Percentiles rank a stretch among this genome's conserved stretches.
phyloP scores from a whole-genome alignment of 2,888 invertebrate species.

The Habrosyne pyritoides region DNA sequence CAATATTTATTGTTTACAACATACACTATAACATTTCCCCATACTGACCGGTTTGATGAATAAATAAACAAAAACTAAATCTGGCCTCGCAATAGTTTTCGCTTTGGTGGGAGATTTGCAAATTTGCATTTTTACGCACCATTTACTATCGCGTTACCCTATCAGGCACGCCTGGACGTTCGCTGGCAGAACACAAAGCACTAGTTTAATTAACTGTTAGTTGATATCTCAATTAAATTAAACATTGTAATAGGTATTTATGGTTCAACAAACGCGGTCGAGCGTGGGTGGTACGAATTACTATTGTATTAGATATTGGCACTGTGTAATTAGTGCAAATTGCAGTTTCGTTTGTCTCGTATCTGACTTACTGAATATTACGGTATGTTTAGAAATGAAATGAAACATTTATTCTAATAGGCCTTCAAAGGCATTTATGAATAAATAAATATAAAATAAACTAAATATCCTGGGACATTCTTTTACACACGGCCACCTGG shows the following conservation, averaged over 20 bases:
- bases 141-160: slow-evolving; percentile 42
- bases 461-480: no score
- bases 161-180: slow-evolving; percentile 11
- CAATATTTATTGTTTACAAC: no score
- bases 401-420: no score
- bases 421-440: no score
- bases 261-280: background rate
- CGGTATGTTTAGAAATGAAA: no score
- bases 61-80: slow-evolving; percentile 15
- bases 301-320: background rate
- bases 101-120: slow-evolving; percentile 43
- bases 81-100: slow-evolving; percentile 38
- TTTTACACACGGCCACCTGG: no score
- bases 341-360: background rate
- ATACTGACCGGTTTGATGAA: no score
- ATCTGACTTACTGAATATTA: no score
- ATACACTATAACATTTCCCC: no score
- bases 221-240: background rate
- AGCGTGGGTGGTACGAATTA: background rate
- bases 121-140: slow-evolving; percentile 72
- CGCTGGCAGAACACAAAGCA: slow-evolving; percentile 5
- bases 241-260: background rate
- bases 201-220: background rate
- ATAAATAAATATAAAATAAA: no score
- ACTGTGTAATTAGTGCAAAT: background rate